Conservation (phyloP, 2,888 invertebrate species). For the Mantis religiosa region DNA sequence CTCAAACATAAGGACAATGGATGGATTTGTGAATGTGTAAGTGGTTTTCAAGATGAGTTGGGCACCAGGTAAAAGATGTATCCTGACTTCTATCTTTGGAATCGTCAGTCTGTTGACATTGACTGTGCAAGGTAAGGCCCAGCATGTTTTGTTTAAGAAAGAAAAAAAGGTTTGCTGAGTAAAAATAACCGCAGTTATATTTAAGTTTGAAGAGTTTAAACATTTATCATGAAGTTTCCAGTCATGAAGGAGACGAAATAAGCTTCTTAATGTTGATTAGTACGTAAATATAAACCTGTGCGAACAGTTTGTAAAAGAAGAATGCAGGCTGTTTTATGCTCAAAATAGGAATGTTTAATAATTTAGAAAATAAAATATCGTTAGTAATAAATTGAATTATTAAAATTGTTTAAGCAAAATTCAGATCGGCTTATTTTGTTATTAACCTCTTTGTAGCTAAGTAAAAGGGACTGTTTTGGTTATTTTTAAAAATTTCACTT, state of each 20-base stretch:
- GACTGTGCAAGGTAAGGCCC: constrained; percentile 15
- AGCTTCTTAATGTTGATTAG: neutral
- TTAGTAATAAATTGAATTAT: no score
- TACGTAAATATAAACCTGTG: neutral
- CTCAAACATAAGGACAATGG: neutral
- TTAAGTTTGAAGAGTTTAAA: neutral
- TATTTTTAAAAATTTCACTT: no score
- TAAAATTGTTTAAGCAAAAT: no score
- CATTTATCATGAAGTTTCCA: neutral
- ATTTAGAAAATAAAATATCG: no score
- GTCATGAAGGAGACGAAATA: neutral
- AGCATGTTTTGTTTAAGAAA: constrained; percentile 7
- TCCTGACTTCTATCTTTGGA: constrained; percentile 13
- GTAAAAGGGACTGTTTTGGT: no score
- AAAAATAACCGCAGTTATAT: neutral
- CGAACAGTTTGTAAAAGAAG: neutral
- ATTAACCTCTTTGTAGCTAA: no score
- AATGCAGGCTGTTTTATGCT: neutral
- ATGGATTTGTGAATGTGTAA: neutral
- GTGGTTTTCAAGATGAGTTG: constrained; percentile 4
- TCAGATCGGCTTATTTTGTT: no score
- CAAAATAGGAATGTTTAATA: no score
- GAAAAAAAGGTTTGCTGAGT: neutral
- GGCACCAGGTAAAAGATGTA: neutral
- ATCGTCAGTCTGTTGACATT: constrained; percentile 21